Base-by-base conservation (phyloP, 2,888 invertebrate species). In the Fragum whitleyi region DNA sequence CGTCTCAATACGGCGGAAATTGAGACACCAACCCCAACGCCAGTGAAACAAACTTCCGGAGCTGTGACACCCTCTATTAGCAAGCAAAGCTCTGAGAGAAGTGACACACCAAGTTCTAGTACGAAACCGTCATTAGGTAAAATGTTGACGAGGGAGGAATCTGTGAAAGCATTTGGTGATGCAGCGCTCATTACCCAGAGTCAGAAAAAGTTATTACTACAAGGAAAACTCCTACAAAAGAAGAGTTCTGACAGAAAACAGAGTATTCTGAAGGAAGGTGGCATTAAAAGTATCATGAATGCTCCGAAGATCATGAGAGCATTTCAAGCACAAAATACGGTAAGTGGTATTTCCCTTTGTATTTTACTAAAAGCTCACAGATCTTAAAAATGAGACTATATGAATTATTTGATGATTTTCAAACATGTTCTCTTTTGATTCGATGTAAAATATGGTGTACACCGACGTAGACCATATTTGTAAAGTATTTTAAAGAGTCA, bases 191-290 rank as follows among this genome's bases (percentile, higher is more conserved):
- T 67, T n/a, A 75, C 71, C 6, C 72, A 75, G 39, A 36, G 21
- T n/a, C 32, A 62, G 62, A 62, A 62, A 36, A 32, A 23, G 42
- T 59, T 80, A 57, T 26, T 70, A 6, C 11, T 51, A 2, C 81
- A 77, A 67, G 74, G 74, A 21, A 81, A 77, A 23, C 36, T 80
- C 5, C 53, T 81, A 28, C 77, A 77, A 28, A 23, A 65, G 65
- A 77, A 77, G 36, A 61, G 55, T 23, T 55, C 69, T n/a, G 28
- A 28, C 0, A 69, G 81, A 23, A 81, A 74, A 65, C 70, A 77
- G 29, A 71, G 74, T 39, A 29, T 81, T n/a, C 32, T 77, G 16
- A 61, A 77, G 36, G 53, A 62, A 23, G 81, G 74, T 19, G 81
- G 81, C 0, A 57, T 81, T 7, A 81, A 81, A 36, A 74, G 42